These are phyloP conservation scores for Taenioides sp. DNA, from an alignment of 2,797 vertebrate species.

Conservation along the genomic window DNA sequence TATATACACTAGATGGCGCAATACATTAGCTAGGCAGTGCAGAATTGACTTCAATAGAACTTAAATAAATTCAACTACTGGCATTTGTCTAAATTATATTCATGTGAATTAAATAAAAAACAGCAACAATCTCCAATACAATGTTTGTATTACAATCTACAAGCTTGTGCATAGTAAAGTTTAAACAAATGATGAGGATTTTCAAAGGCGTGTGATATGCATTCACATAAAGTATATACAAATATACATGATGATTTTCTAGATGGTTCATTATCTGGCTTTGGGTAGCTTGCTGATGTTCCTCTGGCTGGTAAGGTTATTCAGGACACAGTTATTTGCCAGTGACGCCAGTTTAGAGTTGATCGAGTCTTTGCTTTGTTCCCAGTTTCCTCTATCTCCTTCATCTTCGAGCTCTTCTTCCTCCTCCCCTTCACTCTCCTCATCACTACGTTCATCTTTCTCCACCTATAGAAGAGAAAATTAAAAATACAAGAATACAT, in stretches of 20 bases:
- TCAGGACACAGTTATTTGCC: slow-evolving; percentile 77
- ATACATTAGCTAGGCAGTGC: slow-evolving; percentile 10
- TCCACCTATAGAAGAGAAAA: slow-evolving; percentile 76
- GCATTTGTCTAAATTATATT: neutral
- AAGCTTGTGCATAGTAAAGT: slow-evolving; percentile 31
- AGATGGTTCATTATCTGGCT: slow-evolving; percentile 69
- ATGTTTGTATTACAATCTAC: slow-evolving; percentile 20
- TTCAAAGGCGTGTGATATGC: neutral
- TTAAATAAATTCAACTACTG: neutral
- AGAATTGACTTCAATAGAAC: slow-evolving; percentile 21
- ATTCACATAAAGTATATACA: neutral
- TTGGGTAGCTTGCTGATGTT: slow-evolving; percentile 67
- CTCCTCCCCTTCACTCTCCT: slow-evolving; percentile 85
- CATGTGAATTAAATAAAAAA: slow-evolving; percentile 5
- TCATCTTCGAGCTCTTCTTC: slow-evolving; percentile 72
- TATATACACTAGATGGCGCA: slow-evolving; percentile 44
- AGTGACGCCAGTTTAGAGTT: slow-evolving; percentile 71
- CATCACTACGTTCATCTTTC: slow-evolving; percentile 89
- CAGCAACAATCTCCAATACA: slow-evolving; percentile 19
- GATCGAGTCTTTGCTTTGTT: slow-evolving; percentile 54
- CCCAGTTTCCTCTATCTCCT: slow-evolving; percentile 48
- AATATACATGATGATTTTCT: neutral
- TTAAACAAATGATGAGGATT: neutral
- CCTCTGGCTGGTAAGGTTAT: slow-evolving; percentile 72
- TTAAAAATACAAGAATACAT: neutral